These are phyloP conservation scores for Drosophila meridionalis DNA, from an alignment of 2,888 invertebrate genomes.

Conservation along the genomic window DNA sequence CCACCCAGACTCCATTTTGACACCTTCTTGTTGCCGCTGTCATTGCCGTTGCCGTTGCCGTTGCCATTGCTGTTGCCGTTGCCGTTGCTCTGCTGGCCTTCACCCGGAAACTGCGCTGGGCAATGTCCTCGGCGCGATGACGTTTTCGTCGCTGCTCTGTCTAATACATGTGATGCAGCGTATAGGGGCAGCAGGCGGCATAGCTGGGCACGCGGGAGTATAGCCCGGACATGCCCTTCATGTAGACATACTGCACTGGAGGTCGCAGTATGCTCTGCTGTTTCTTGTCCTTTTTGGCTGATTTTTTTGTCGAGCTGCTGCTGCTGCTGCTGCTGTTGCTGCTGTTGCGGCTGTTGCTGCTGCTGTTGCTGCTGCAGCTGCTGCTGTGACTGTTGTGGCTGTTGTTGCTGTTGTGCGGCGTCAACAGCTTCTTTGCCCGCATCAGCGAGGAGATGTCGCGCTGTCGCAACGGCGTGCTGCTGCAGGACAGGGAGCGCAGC, in stretches of 20 bases:
- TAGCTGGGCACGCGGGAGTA: conserved; percentile 92
- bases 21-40: conserved; percentile 16
- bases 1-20: conserved; percentile 30
- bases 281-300: conserved; percentile 78
- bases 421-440: conserved; percentile 54
- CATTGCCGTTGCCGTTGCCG: background rate
- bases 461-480: conserved; percentile 85
- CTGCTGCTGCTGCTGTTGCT: conserved; percentile 42
- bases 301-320: conserved; percentile 52
- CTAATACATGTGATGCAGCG: conserved; percentile 80
- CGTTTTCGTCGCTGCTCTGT: background rate
- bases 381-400: conserved; percentile 32
- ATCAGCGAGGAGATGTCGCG: conserved; percentile 13
- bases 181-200: conserved; percentile 83
- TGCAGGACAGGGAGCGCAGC: conserved; percentile 88
- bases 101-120: conserved; percentile 28
- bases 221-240: conserved; percentile 91
- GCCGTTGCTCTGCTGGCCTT: conserved; percentile 30
- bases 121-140: conserved; percentile 22
- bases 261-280: conserved; percentile 91
- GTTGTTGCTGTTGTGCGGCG: conserved; percentile 57
- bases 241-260: conserved; percentile 92
- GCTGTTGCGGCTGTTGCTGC: conserved; percentile 86
- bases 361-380: conserved; percentile 86
- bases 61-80: conserved; percentile 3